Conservation (phyloP, 2,888 invertebrate genomes). For the Caenorhabditis uteleia region DNA sequence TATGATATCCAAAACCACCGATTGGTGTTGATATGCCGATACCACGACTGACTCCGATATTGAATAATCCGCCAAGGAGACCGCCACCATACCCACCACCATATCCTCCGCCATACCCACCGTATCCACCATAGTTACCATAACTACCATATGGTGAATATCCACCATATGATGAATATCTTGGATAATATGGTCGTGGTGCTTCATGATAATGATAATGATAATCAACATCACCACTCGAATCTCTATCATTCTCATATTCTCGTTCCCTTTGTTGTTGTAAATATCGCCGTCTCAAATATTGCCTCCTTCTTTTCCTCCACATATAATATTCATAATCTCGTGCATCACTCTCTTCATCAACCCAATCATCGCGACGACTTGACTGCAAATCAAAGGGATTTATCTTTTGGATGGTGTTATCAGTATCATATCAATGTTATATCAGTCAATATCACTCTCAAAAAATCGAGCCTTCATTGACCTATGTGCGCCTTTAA, state of each 20-base stretch:
- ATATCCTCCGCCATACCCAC: constrained; percentile 35
- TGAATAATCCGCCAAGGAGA: constrained; percentile 20
- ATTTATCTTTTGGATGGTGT: no score
- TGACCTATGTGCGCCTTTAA: no score
- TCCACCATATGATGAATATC: constrained; percentile 17
- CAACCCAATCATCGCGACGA: constrained; percentile 31
- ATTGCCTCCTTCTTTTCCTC: constrained; percentile 37
- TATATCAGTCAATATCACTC: no score
- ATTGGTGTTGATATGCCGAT: constrained; percentile 42
- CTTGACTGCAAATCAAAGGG: no score
- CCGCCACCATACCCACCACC: constrained; percentile 36
- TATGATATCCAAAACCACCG: constrained; percentile 40
- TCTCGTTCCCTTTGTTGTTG: constrained; percentile 9
- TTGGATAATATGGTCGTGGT: constrained; percentile 5
- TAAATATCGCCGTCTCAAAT: constrained; percentile 21
- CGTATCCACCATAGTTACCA: constrained; percentile 9
- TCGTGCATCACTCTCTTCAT: constrained; percentile 32
- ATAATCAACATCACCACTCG: constrained; percentile 9
- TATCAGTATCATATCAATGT: no score
- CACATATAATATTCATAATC: constrained; percentile 43
- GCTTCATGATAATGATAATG: constrained; percentile 39
- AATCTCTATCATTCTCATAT: constrained; percentile 8
- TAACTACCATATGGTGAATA: constrained; percentile 15
- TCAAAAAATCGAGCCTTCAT: no score
- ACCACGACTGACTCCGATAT: constrained; percentile 12